Evolutionary conservation across 2,113 vertebrate genomes (phyloP), one percentile per base, ranked within the genome.

Genomic region (Genyomyrus donnyi): DNA sequence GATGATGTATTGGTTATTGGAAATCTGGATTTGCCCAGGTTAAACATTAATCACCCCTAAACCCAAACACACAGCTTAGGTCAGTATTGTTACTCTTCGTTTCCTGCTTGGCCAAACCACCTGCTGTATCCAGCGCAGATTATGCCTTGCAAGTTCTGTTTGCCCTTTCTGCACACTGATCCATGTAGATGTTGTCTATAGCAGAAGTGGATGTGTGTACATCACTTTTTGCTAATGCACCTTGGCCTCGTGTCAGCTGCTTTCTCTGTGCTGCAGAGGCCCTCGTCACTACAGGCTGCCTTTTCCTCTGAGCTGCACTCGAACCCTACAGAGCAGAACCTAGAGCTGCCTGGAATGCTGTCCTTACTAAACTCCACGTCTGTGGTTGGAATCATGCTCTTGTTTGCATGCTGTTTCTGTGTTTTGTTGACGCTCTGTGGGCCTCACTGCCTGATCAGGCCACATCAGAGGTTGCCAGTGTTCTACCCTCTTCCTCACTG

Each of bases 401-500:
- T 87, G 85, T 80, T 90, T 74, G 85, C 88, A 53, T 77, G 88
- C 90, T 52, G 89, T 74, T 39, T 89, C 83, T 21, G 46, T 52
- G 45, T 88, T 91, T 70, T 89, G n/a, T 62, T 83, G 48, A 27
- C 31, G 85, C 35, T 86, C 62, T 90, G 50, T 91, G 53, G 77
- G 89, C 88, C 84, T 74, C 84, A 53, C 95, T 96, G 95, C 84
- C 87, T 89, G 96, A 92, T 96, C 95, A 95, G 95, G 96, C 94
- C 94, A 94, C 95, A 95, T 95, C 95, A 90, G 89, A 90, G 88
- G 96, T 96, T 96, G 96, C 97, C 97, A 96, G 96, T 96, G 95
- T 97, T 97, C 96, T 97, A 97, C 96, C 97, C 97, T 98, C 97
- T 98, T 98, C 97, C 97, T 98, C 97, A 98, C 97, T 97, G 97